A percentile compares a stretch with the other conserved stretches of the same genome.
Evolutionary conservation across 2,113 vertebrate genomes (phyloP).

Genomic region (Corydoras maculifer): DNA sequence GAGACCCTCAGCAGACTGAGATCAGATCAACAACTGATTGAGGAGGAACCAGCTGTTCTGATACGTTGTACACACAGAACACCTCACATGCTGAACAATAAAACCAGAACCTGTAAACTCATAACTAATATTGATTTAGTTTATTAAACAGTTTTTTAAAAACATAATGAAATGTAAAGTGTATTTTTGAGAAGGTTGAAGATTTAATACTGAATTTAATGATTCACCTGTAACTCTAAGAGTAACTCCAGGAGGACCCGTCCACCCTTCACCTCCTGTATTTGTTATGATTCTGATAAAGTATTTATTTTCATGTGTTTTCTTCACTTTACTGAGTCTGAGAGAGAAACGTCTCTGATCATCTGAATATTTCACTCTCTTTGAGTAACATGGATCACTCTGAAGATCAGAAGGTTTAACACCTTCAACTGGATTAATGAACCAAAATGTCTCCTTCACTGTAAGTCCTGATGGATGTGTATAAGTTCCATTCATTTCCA

Average conservation of each 20-base stretch:
- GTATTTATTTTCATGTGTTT: background rate
- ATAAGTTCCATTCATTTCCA: background rate
- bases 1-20: too few species aligned
- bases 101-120: too few species aligned
- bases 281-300: slow-evolving; percentile 1
- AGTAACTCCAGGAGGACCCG: background rate
- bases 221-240: slow-evolving; percentile 9
- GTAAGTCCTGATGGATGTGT: background rate
- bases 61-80: too few species aligned
- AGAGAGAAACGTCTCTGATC: background rate
- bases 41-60: too few species aligned
- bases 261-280: background rate
- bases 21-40: too few species aligned
- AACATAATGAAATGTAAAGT: too few species aligned
- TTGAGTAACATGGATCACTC: background rate
- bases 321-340: slow-evolving; percentile 20
- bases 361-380: slow-evolving; percentile 4
- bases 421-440: background rate
- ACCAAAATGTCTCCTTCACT: background rate
- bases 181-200: background rate
- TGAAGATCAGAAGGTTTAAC: background rate
- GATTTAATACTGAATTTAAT: background rate
- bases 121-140: too few species aligned
- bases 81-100: too few species aligned
- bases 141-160: too few species aligned